Percentiles rank a stretch among this genome's conserved stretches.
Evolutionary conservation across 2,113 vertebrate species (phyloP).

Genomic region (Gadus macrocephalus): DNA sequence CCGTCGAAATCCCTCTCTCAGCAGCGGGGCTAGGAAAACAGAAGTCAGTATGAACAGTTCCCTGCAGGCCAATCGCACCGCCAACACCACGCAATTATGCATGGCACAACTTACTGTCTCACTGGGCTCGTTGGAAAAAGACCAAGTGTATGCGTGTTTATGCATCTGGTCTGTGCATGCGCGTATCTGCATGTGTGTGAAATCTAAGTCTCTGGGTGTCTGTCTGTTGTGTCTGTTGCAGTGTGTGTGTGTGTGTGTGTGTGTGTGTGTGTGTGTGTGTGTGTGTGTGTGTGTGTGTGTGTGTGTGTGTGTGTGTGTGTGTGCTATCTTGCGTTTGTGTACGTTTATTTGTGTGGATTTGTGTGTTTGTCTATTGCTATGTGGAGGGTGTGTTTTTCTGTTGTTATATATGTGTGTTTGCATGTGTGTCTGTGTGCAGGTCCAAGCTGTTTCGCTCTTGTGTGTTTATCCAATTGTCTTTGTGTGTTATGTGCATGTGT

Average conservation of each 20-base stretch:
- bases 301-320: too few species aligned
- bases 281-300: constrained; percentile 11
- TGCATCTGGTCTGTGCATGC: not conserved
- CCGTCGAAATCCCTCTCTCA: constrained; percentile 30
- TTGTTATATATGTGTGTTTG: constrained; percentile 17
- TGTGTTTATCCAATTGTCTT: not conserved
- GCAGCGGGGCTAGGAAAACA: constrained; percentile 41
- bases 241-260: too few species aligned
- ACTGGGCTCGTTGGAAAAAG: constrained; percentile 6
- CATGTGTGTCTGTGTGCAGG: not conserved
- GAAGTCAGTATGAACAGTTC: constrained; percentile 46
- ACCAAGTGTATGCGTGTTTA: not conserved
- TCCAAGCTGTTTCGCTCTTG: too few species aligned
- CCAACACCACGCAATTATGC: constrained; percentile 38
- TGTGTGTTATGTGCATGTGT: not conserved
- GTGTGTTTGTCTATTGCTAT: not conserved
- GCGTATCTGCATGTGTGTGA: too few species aligned
- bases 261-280: constrained; percentile 6
- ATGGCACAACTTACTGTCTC: constrained; percentile 21
- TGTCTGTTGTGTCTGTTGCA: too few species aligned
- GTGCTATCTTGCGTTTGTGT: constrained; percentile 1
- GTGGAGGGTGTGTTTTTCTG: not conserved
- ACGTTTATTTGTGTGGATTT: constrained; percentile 5
- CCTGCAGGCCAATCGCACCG: constrained; percentile 35
- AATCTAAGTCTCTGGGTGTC: too few species aligned